Base-by-base conservation (phyloP, 2,888 invertebrate genomes). In the Calliphora vomitoria region DNA sequence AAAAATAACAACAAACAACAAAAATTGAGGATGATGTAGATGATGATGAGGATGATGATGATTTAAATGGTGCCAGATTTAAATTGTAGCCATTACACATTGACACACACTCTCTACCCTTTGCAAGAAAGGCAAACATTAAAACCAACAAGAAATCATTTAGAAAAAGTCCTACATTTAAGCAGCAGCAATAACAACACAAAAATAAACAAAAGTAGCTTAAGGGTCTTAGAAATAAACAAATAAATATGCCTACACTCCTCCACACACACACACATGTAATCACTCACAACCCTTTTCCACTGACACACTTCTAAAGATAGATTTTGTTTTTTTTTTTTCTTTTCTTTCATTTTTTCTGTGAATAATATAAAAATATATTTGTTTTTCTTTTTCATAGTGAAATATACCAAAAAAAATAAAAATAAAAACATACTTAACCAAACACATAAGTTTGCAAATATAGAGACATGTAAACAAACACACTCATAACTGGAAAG, bases 51-150 rank as follows among this genome's bases (percentile, higher is more conserved):
- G 13, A 71, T 66, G 82, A 55, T 74, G 78, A 82, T 82, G 74
- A 58, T 68, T 82, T 87, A 66, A 82, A 85, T 87, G 82, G 87
- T 85, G 87, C 68, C 87, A 87, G 87, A 87, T 87, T 87, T 87
- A 85, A 87, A 85, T 87, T 85, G 72, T 72, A 68, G 66, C 74
- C 76, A 78, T 72, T 83, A 83, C 83, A 80, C 83, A 80, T 83
- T 71, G 69, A 58, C 75, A 75, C 74, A 81, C 72, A 68, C 60
- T 50, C 41, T 15, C 66, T 18, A 47, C 71, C n/a, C 11, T 20
- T 1, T 8, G 20, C 13, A 60, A 79, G 82, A 82, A 82, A 35
- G 25, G 44, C 35, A 60, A 68, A 68, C 60, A 69, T 74, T 31
- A 50, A 68, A 50, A 50, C 50, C 31, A 71, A 47, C 44, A 58